Evolutionary conservation across 2,888 invertebrate species (phyloP).

Genomic region (Calameuta pallipes): DNA sequence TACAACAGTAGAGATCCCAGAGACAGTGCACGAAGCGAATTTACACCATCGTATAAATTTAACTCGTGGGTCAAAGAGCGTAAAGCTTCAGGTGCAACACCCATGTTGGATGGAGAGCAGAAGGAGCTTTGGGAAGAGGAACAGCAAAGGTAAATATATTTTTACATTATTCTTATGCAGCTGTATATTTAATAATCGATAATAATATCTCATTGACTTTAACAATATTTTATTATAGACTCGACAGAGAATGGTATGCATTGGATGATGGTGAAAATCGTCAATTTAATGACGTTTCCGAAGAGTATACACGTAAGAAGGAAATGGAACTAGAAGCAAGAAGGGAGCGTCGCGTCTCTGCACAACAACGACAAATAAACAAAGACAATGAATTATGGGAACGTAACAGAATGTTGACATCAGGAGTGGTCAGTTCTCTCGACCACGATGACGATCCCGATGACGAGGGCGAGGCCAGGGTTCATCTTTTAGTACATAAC

Average conservation of each 20-base stretch:
- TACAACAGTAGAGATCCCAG: conserved; percentile 60
- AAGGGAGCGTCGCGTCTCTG: conserved; percentile 92
- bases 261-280: conserved; percentile 95
- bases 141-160: conserved; percentile 70
- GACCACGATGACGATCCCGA: conserved; percentile 93
- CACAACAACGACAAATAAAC: conserved; percentile 96
- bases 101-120: conserved; percentile 71
- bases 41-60: conserved; percentile 89
- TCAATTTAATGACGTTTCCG: conserved; percentile 89
- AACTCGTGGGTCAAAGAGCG: conserved; percentile 82
- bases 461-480: conserved; percentile 93
- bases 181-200: not conserved
- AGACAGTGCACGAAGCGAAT: conserved; percentile 68
- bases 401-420: conserved; percentile 95
- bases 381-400: conserved; percentile 99
- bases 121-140: conserved; percentile 90
- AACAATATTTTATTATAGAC: conserved; percentile 61
- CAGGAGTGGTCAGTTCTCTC: conserved; percentile 91
- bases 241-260: conserved; percentile 97
- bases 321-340: conserved; percentile 92
- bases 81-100: conserved; percentile 76
- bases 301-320: conserved; percentile 92
- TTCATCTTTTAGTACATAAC: conserved; percentile 96
- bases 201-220: not conserved
- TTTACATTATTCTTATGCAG: not conserved